Evolutionary conservation across 2,797 vertebrate genomes (phyloP), one percentile per base, ranked within the genome.

Genomic region (Eremophila alpestris): DNA sequence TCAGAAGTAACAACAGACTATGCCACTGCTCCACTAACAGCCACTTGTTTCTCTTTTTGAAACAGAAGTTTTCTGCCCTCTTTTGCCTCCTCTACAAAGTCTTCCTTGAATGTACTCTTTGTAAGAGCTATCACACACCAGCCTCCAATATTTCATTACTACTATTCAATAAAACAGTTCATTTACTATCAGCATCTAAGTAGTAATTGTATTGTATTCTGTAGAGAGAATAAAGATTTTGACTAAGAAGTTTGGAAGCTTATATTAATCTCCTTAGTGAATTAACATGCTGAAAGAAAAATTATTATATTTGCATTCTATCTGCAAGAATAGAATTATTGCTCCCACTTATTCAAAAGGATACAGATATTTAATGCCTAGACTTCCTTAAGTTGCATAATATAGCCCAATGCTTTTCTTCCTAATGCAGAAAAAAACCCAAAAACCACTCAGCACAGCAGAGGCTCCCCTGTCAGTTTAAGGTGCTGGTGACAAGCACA

Each of bases 221-320:
- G 34, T 30, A 55, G 56, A 75, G 40, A 91, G 77, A 96, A 94
- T 41, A 93, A 91, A 93, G 89, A 83, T 89, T 91, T 91, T 92
- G 67, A 87, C 79, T 90, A 90, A 86, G 89, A 91, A 83, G 55
- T 95, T 86, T 69, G 58, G 69, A 91, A 90, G 79, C 65, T 91
- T 94, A 81, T 63, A 92, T 91, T 91, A 96, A 97, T 92, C 84
- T 89, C 54, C 92, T 96, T 94, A 95, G 62, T 78, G 82, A 96
- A 91, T 94, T 92, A 92, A 81, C 65, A 83, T 56, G 55, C 45
- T 93, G 68, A 83, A 94, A 92, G 67, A 90, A 89, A 88, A 92
- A 63, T 6, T 64, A 69, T 56, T 86, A 27, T 69, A 88, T 81
- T 97, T 86, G 23, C n/a, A 36, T 90, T 71, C 63, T 65, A 43